Base-by-base conservation (phyloP, 2,888 invertebrate genomes). In the Synergus laeviventris region DNA sequence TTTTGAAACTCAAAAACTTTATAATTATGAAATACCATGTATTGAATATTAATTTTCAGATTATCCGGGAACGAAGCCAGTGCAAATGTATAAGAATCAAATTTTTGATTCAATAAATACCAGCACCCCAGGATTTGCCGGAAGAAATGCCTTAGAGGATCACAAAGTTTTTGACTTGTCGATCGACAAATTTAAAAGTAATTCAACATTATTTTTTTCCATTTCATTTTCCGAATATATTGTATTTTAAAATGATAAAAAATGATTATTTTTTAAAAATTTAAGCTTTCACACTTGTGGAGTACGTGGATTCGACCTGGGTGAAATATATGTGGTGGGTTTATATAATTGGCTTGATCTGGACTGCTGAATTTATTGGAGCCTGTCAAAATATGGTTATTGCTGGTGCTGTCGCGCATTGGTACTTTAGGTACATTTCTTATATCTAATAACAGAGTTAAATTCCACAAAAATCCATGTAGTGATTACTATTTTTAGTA, bases 321-420 rank as follows among this genome's bases (percentile, higher is more conserved):
- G 94, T 97, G 49, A 95, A 95, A 87, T 96, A 97, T 85, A 96
- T 98, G 96, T 97, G 98, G 95, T 98, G 97, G 97, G 94, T 98
- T 84, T 97, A 98, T 88, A 84, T 91, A 12, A 87, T 88, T 60
- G 98, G 97, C 60, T 93, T 98, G 31, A 94, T 99, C 81, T 99
- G 98, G 98, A 95, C 96, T 14, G 95, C 96, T 38, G 98, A 99
- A 92, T 98, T 98, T 89, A 97, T 98, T 84, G 94, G 97, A 85
- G 97, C 97, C 16, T 98, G 98, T 88, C 98, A 98, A 90, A 97
- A 97, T 90, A 97, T 98, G 94, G 96, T 98, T 1, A 95, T 98
- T 80, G 96, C 98, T 21, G 97, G 98, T 14, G 95, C 98, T 24
- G 97, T 98, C 1, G 97, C 97, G 0, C 95, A 95, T 86, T 99